Conservation (phyloP, 2,113 vertebrate species). For the Asarcornis scutulata region DNA sequence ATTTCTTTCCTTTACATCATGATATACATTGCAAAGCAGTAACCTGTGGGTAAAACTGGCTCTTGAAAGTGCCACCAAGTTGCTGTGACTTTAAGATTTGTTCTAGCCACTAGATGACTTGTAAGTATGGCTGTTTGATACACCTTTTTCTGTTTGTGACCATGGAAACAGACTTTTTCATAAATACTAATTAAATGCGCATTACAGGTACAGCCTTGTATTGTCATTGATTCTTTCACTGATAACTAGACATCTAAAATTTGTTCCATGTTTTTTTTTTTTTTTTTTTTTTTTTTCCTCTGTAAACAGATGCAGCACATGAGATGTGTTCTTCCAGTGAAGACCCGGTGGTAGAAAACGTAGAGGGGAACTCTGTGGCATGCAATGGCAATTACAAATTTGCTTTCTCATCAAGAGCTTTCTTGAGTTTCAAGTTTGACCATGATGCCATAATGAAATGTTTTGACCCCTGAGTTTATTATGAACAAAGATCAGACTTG, state of each 20-base stretch:
- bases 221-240: neutral
- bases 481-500: conserved; percentile 35
- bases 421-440: conserved; percentile 95
- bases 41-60: neutral
- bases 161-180: neutral
- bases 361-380: conserved; percentile 66
- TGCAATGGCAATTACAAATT: conserved; percentile 81
- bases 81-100: neutral
- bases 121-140: neutral
- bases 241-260: neutral
- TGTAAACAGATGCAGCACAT: conserved; percentile 70
- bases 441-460: conserved; percentile 94
- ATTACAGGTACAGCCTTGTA: neutral
- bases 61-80: neutral
- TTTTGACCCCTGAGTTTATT: conserved; percentile 85
- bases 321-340: conserved; percentile 77
- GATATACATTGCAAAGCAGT: neutral
- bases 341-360: conserved; percentile 70
- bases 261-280: neutral
- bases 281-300: neutral
- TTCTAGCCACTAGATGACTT: neutral
- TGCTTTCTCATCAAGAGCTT: conserved; percentile 87
- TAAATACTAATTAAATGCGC: neutral
- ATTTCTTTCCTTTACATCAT: neutral
- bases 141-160: neutral